These are phyloP conservation scores for Pipistrellus kuhlii DNA, from an alignment of 2,797 vertebrate genomes.

Conservation along the genomic window DNA sequence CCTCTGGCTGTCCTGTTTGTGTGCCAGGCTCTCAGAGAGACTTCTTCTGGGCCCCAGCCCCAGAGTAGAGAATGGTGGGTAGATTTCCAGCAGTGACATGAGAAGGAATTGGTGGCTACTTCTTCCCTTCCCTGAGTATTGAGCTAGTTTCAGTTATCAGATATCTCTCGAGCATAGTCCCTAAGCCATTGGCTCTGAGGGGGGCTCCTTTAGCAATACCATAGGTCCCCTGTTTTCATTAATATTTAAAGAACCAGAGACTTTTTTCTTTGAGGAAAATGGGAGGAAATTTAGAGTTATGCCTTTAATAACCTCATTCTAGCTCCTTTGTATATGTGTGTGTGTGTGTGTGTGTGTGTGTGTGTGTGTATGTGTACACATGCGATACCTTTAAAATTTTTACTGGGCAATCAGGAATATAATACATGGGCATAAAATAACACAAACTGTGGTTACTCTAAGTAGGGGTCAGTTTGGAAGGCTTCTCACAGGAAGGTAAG, in stretches of 20 bases:
- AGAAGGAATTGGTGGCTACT: not conserved
- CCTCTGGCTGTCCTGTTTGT: not conserved
- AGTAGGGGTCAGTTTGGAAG: not conserved
- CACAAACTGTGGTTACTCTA: not conserved
- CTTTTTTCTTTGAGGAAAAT: not conserved
- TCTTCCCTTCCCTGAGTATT: not conserved
- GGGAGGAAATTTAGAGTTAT: not conserved
- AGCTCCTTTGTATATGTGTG: not conserved
- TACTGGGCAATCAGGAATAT: not conserved
- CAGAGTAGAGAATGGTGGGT: not conserved
- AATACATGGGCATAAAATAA: not conserved
- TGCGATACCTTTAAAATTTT: not conserved
- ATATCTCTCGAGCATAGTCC: not conserved
- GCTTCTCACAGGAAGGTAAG: not conserved
- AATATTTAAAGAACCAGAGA: slow-evolving; percentile 1
- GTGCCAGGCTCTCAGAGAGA: not conserved
- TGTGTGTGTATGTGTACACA: not conserved
- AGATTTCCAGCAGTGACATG: not conserved
- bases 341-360: too few relatives aligned
- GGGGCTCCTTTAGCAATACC: not conserved
- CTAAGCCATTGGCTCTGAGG: not conserved
- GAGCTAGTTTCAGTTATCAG: not conserved
- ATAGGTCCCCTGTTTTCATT: not conserved
- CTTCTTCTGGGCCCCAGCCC: not conserved
- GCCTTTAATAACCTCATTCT: not conserved